A percentile compares a stretch with the other conserved stretches of the same genome.
Conservation (phyloP, 1,140 invertebrate genomes). For the Conus betulinus region DNA sequence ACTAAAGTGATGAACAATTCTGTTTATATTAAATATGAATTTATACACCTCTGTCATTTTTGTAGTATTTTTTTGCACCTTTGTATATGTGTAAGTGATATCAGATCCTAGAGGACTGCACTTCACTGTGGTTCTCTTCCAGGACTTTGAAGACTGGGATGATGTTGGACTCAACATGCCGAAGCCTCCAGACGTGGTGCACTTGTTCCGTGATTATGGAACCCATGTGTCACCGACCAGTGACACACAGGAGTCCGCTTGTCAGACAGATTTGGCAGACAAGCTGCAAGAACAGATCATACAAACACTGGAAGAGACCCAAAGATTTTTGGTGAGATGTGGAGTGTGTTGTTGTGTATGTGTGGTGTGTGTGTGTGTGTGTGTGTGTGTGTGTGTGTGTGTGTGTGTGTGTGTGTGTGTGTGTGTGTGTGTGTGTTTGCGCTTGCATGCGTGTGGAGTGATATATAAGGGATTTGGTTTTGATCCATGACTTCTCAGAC, state of each 20-base stretch:
- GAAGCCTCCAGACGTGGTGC: conserved; percentile 86
- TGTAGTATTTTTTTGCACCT: too few species aligned
- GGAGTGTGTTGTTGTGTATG: too few species aligned
- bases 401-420: not conserved
- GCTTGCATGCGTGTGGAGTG: too few species aligned
- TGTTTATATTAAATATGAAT: too few species aligned
- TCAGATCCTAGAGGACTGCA: not conserved
- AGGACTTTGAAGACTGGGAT: conserved; percentile 96
- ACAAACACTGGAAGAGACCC: conserved; percentile 35
- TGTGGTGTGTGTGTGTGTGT: not conserved
- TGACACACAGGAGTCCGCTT: conserved; percentile 58
- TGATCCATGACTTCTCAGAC: too few species aligned
- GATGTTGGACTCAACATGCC: conserved; percentile 90
- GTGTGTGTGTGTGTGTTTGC: not conserved
- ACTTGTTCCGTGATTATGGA: conserved; percentile 85
- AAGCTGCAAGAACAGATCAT: conserved; percentile 44
- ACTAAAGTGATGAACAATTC: too few species aligned
- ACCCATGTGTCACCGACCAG: conserved; percentile 62
- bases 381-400: not conserved
- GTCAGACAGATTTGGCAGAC: conserved; percentile 57
- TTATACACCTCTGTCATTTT: too few species aligned
- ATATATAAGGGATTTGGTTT: too few species aligned
- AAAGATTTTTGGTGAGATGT: conserved; percentile 53
- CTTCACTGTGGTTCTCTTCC: conserved; percentile 47
- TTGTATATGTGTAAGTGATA: not conserved